These are phyloP conservation scores for Pseudeuparius sepicola DNA, from an alignment of 2,888 invertebrate species.

Conservation along the genomic window DNA sequence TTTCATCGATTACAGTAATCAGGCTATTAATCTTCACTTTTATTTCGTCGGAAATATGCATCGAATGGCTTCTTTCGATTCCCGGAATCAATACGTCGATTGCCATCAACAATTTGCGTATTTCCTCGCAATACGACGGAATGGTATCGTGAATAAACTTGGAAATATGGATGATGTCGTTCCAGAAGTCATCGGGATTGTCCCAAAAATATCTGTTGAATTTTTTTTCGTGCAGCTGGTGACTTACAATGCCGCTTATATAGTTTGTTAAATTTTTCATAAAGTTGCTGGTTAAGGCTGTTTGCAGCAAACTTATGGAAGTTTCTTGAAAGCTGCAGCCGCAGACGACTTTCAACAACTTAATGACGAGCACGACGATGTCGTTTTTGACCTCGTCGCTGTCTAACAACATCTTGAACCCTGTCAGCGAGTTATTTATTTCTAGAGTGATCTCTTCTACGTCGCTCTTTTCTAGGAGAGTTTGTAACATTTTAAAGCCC, in stretches of 20 bases:
- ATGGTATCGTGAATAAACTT: constrained; percentile 12
- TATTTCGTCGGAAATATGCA: constrained; percentile 19
- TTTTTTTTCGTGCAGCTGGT: constrained; percentile 18
- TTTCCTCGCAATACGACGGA: constrained; percentile 16
- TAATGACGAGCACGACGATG: constrained; percentile 14
- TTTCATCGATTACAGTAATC: constrained; percentile 1
- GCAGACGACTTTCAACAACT: constrained; percentile 15
- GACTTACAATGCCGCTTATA: constrained; percentile 12
- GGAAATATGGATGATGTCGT: constrained; percentile 14
- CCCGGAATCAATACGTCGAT: constrained; percentile 14
- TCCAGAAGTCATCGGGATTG: constrained; percentile 20
- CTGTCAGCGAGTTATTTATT: constrained; percentile 14
- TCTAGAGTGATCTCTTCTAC: constrained; percentile 14
- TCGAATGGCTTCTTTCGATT: constrained; percentile 17
- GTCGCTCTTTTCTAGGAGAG: constrained; percentile 12
- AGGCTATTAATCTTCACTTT: constrained; percentile 10
- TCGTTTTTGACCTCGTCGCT: constrained; percentile 11
- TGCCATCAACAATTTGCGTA: constrained; percentile 14
- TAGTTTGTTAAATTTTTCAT: constrained; percentile 13
- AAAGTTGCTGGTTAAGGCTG: constrained; percentile 14
- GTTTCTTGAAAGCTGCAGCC: constrained; percentile 14
- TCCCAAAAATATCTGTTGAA: constrained; percentile 20
- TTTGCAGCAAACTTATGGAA: constrained; percentile 13
- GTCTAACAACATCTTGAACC: constrained; percentile 17
- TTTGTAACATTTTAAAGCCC: constrained; percentile 16